Conservation (phyloP, 2,113 vertebrate species). For the Vidua macroura region DNA sequence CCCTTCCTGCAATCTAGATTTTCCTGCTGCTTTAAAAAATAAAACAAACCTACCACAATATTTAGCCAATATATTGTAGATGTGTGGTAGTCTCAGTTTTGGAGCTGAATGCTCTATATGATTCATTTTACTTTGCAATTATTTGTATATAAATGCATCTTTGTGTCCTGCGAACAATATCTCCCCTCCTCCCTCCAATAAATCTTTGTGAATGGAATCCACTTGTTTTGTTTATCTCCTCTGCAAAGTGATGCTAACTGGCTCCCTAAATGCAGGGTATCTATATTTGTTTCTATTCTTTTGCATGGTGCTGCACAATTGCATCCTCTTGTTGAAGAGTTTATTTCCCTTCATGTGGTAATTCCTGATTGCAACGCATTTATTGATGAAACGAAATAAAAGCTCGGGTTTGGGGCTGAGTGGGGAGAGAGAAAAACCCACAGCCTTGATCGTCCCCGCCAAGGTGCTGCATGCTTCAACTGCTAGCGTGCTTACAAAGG, state of each 20-base stretch:
- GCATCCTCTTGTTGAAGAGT: neutral
- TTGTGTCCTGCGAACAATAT: conserved; percentile 23
- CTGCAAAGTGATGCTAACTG: conserved; percentile 12
- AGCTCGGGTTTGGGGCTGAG: neutral
- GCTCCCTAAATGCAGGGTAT: conserved; percentile 35
- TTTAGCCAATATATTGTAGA: conserved; percentile 12
- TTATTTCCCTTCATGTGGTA: neutral
- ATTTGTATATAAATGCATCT: conserved; percentile 57
- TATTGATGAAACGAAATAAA: neutral
- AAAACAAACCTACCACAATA: conserved; percentile 7
- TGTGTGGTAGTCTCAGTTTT: neutral
- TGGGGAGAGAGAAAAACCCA: neutral
- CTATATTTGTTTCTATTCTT: conserved; percentile 20
- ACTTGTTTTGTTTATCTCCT: conserved; percentile 34
- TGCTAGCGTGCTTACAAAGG: conserved; percentile 82
- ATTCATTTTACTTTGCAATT: conserved; percentile 33
- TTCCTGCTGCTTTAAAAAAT: conserved; percentile 44
- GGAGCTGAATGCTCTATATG: neutral
- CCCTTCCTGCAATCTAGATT: conserved; percentile 63
- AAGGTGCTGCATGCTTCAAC: conserved; percentile 78
- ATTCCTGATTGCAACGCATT: neutral
- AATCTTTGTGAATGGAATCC: conserved; percentile 41
- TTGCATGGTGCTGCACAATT: neutral
- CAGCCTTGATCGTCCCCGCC: neutral
- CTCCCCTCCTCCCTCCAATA: conserved; percentile 5